Base-by-base conservation (phyloP, 37 sponge, comb jelly and placozoan genomes). In the Mnemiopsis leidyi region DNA sequence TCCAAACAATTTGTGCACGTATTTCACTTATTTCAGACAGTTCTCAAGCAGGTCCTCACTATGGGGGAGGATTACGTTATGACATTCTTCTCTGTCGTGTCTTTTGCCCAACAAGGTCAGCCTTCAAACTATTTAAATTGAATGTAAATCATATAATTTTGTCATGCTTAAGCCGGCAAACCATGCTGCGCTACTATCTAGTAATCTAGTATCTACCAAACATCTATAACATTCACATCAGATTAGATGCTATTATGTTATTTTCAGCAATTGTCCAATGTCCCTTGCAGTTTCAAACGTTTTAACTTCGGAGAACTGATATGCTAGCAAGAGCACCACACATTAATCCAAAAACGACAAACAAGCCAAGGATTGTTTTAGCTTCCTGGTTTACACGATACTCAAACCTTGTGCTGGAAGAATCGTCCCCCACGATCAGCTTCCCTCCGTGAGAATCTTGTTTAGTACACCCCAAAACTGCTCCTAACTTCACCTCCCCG, bases 1-100 rank as follows among this genome's bases (percentile, higher is more conserved):
- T n/a, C n/a, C n/a, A n/a, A n/a, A n/a, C n/a, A n/a, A n/a, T n/a
- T n/a, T n/a, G n/a, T n/a, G n/a, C n/a, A n/a, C n/a, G n/a, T n/a
- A n/a, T n/a, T n/a, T n/a, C n/a, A n/a, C n/a, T 35, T 36, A 3
- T 29, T 39, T 25, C 95, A 98, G 82, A 95, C 96, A 1, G 38
- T 97, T 36, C 96, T 98, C 20, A 98, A 98, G 92, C 97, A 96
- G 92, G 35, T 97, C 16, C 93, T 98, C 9, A 98, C 99, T 13
- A 23, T 76, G 96, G 98, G 99, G 32, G 99, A 98, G 73, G 79
- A 93, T 31, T 98, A 96, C 93, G 94, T 98, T 7, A 98, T 98
- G 96, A 98, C 99, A 0, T 24, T 97, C 76, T 96, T 98, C 92
- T 92, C 94, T 35, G 76, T 96, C 5, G 93, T 98, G 7, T 94